These are phyloP conservation scores for Scaptodrosophila lebanonensis DNA, from an alignment of 1,140 invertebrate species.

Conservation along the genomic window DNA sequence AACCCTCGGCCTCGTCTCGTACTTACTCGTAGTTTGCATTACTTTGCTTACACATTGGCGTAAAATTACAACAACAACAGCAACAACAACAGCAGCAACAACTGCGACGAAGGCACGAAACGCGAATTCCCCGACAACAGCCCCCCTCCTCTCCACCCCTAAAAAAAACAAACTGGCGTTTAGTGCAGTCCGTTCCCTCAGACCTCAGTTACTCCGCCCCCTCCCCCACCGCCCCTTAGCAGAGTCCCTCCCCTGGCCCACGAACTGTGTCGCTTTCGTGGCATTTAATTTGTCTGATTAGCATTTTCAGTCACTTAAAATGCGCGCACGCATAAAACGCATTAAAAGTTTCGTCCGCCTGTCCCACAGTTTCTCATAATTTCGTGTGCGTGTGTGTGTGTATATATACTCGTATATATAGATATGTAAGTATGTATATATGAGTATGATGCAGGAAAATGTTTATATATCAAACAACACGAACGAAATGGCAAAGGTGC, in stretches of 20 bases:
- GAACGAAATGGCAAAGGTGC: too few species aligned
- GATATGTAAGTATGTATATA: conserved; percentile 27
- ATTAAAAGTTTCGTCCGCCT: conserved; percentile 50
- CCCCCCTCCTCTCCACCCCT: conserved; percentile 26
- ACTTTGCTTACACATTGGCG: conserved; percentile 42
- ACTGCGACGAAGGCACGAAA: too few species aligned
- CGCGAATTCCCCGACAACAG: too few species aligned
- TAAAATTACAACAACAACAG: conserved; percentile 37
- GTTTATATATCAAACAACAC: conserved; percentile 23
- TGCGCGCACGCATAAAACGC: conserved; percentile 70
- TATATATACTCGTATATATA: conserved; percentile 2
- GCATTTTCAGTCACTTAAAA: conserved; percentile 66
- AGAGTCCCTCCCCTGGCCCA: background rate
- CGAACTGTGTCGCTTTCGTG: conserved; percentile 37
- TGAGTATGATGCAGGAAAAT: conserved; percentile 36
- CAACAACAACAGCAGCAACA: conserved; percentile 8
- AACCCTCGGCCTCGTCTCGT: background rate
- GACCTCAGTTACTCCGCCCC: background rate
- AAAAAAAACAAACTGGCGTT: conserved; percentile 50
- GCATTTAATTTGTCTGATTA: conserved; percentile 76
- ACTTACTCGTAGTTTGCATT: conserved; percentile 8
- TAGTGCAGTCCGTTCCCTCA: too few species aligned
- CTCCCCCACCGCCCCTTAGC: background rate
- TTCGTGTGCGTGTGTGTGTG: background rate
- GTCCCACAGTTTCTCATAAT: conserved; percentile 14